These are phyloP conservation scores for Brenthis ino DNA, from an alignment of 2,888 invertebrate genomes.

Conservation along the genomic window DNA sequence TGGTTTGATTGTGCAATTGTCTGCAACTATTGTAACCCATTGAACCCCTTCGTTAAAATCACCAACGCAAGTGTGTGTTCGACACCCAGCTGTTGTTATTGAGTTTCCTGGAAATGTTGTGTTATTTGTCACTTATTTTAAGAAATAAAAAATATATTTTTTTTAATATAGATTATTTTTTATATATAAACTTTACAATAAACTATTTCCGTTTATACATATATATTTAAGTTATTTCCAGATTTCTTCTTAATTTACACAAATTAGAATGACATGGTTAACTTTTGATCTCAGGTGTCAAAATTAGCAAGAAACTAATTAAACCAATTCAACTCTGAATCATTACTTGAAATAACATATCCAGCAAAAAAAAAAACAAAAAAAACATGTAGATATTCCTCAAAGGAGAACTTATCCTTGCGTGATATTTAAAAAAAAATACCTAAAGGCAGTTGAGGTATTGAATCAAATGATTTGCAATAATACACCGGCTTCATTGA, in stretches of 20 bases:
- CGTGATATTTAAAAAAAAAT: slow-evolving; percentile 41
- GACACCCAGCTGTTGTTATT: slow-evolving; percentile 28
- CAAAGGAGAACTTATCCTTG: neutral
- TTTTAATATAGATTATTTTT: too few species aligned
- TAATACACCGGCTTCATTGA: slow-evolving; percentile 49
- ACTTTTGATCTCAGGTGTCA: too few species aligned
- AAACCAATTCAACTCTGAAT: too few species aligned
- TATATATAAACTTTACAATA: too few species aligned
- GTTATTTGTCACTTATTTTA: too few species aligned
- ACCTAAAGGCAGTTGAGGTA: slow-evolving; percentile 56
- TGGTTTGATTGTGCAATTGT: slow-evolving; percentile 45
- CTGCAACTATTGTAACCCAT: slow-evolving; percentile 54
- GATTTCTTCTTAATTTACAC: too few species aligned
- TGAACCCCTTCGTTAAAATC: slow-evolving; percentile 72
- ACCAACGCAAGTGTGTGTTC: slow-evolving; percentile 60
- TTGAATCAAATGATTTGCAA: slow-evolving; percentile 51
- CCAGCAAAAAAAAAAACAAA: neutral
- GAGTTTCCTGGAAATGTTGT: slow-evolving; percentile 18
- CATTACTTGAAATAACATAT: too few species aligned
- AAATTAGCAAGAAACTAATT: too few species aligned
- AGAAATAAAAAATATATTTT: too few species aligned
- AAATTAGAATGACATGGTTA: too few species aligned
- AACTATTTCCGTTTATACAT: too few species aligned
- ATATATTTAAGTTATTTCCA: too few species aligned
- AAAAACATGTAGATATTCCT: neutral